phyloP scores from a whole-genome alignment of 2,797 vertebrate species.

The Lemur catta region DNA sequence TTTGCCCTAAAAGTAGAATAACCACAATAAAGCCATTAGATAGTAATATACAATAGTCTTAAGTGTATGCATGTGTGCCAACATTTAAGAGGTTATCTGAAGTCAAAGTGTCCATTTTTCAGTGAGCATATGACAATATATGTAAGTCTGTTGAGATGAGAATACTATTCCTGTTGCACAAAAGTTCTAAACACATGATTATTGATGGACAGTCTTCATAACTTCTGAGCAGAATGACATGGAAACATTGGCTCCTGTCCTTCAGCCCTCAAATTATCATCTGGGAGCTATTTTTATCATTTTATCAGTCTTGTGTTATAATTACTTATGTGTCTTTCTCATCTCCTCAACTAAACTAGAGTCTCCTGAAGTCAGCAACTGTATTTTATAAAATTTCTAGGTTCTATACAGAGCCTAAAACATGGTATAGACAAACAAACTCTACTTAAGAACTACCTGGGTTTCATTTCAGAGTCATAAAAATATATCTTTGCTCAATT shows the following conservation, averaged over 20 bases:
- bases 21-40: neutral
- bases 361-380: neutral
- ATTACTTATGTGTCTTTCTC: neutral
- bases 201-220: neutral
- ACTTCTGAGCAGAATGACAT: neutral
- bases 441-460: neutral
- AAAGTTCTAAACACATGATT: neutral
- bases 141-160: neutral
- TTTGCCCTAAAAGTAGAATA: neutral
- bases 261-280: neutral
- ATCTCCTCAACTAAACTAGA: neutral
- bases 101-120: neutral
- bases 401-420: neutral
- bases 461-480: neutral
- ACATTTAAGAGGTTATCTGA: neutral
- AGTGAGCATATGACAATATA: neutral
- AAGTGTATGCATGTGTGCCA: neutral
- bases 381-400: neutral
- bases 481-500: neutral
- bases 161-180: neutral
- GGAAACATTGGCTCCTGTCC: neutral
- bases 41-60: neutral
- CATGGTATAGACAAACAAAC: neutral
- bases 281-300: neutral
- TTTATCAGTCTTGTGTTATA: neutral